phyloP scores from a whole-genome alignment of 2,888 invertebrate species.

The Hipparchia sbordonii region DNA sequence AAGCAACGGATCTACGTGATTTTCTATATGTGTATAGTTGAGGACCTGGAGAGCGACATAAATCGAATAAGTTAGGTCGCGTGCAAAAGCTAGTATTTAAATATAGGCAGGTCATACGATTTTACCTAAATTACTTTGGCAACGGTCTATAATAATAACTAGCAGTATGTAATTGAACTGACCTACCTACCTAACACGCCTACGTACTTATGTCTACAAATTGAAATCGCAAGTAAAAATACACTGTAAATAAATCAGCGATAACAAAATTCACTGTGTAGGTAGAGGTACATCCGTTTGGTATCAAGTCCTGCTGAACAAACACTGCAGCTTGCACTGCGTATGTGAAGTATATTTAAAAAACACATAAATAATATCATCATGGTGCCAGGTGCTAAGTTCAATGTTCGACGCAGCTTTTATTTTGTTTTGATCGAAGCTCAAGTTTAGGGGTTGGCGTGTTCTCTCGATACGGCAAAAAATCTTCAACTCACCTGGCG shows the following conservation, averaged over 20 bases:
- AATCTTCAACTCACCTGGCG: slow-evolving; percentile 61
- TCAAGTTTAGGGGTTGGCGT: slow-evolving; percentile 55
- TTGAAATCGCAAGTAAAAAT: slow-evolving; percentile 21
- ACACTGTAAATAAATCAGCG: slow-evolving; percentile 17
- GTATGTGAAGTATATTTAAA: slow-evolving; percentile 15
- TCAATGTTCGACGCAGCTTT: slow-evolving; percentile 68
- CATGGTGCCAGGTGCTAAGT: slow-evolving; percentile 70
- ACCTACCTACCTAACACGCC: slow-evolving; percentile 20
- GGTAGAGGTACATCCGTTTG: slow-evolving; percentile 25
- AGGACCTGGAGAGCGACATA: too few species aligned
- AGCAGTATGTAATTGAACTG: slow-evolving; percentile 14
- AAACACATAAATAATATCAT: slow-evolving; percentile 18
- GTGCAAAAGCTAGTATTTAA: too few species aligned
- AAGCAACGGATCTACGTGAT: too few species aligned
- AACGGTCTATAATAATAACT: neutral
- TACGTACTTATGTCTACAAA: slow-evolving; percentile 9
- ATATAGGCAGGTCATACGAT: too few species aligned
- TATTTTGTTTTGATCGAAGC: slow-evolving; percentile 67
- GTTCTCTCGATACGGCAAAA: slow-evolving; percentile 51
- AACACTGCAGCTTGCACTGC: slow-evolving; percentile 35
- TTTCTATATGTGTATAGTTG: too few species aligned
- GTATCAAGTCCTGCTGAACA: slow-evolving; percentile 31
- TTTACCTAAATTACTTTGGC: too few species aligned
- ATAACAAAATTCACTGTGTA: slow-evolving; percentile 37
- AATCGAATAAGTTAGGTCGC: too few species aligned